Conservation (phyloP, 2,113 vertebrate genomes). For the Oryzias melastigma region DNA sequence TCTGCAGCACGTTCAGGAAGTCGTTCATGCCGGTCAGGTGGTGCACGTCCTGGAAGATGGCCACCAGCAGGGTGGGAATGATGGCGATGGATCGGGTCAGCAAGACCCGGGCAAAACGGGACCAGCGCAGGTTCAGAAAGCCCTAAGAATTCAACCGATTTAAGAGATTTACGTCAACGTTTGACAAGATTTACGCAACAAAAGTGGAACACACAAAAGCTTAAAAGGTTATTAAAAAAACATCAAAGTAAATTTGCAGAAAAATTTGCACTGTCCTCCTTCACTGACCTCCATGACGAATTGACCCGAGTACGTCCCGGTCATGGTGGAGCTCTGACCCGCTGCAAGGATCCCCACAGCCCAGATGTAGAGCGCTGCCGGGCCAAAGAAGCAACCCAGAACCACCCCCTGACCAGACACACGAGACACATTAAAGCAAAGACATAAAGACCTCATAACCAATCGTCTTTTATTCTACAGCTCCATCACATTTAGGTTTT, state of each 20-base stretch:
- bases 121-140: constrained; percentile 93
- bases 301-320: constrained; percentile 91
- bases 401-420: constrained; percentile 79
- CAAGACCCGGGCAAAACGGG: constrained; percentile 88
- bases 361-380: constrained; percentile 91
- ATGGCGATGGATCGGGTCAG: constrained; percentile 90
- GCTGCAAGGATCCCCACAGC: constrained; percentile 89
- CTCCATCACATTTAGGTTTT: no score
- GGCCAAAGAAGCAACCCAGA: constrained; percentile 88
- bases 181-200: background rate
- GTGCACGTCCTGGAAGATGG: constrained; percentile 88
- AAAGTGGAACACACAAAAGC: background rate
- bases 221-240: background rate
- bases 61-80: constrained; percentile 87
- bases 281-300: constrained; percentile 90
- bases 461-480: no score
- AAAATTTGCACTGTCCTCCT: no score
- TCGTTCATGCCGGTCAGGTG: constrained; percentile 93
- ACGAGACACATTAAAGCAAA: background rate
- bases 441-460: background rate
- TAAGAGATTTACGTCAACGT: background rate
- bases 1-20: constrained; percentile 94
- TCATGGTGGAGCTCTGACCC: constrained; percentile 96
- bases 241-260: background rate
- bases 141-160: constrained; percentile 75